Evolutionary conservation across 2,113 vertebrate genomes (phyloP), one percentile per base, ranked within the genome.

Genomic region (Oxyura jamaicensis): DNA sequence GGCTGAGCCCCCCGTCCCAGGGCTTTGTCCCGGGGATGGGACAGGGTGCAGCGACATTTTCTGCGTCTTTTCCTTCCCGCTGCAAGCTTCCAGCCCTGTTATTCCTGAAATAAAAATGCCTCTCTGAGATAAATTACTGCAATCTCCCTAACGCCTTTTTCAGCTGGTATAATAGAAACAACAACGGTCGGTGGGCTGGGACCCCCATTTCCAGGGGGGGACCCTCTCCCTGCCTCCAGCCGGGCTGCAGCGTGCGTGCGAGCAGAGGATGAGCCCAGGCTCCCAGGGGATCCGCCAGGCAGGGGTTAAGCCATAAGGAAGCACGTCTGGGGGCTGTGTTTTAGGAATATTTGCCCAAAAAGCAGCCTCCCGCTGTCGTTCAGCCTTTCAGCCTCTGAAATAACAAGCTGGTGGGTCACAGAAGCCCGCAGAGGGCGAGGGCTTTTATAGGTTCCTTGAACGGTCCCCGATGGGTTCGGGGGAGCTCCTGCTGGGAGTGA

Each of bases 181-280:
- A 36, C 44, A 53, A 22, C 9, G 74, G 21, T 7, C 16, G 33
- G 26, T 19, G 3, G 2, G 10, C n/a, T 33, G 28, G 62, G 42
- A 18, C 29, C 7, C 7, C n/a, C 35, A 2, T 17, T 46, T 28
- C 13, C 52, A 15, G 35, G 48, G 22, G 48, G 8, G 13, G 53
- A 76, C 11, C 53, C 58, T 28, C 42, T 35, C 11, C n/a, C 62
- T 11, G 28, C 60, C 72, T 58, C 3, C 2, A 29, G 52, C 62
- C 15, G 42, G 41, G 46, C 20, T 48, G 20, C 36, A 42, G 25
- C 2, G 1, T 5, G 31, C 0, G 31, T 46, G 33, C 55, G 23
- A 29, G 17, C 46, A 44, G 36, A 28, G 26, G 39, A n/a, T n/a
- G 22, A 63, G n/a, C 41, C 41, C 67, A 56, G 23, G n/a, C 23